Evolutionary conservation across 2,113 vertebrate genomes (phyloP).

Genomic region (Carassius carassius): DNA sequence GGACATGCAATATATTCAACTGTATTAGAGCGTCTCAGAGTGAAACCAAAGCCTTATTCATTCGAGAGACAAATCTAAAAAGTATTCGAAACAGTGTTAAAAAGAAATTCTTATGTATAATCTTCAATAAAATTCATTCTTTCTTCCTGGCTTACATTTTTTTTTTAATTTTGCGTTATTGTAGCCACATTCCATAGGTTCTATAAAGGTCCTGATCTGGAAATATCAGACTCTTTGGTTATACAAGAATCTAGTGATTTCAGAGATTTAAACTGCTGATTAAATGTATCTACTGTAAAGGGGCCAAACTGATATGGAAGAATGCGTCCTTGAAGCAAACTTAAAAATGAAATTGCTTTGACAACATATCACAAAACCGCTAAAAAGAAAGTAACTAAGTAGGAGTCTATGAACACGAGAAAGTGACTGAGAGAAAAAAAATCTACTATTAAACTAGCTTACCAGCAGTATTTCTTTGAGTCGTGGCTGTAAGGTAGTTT

Average conservation of each 20-base stretch:
- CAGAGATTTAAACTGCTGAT: not conserved
- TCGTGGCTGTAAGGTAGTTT: slow-evolving; percentile 13
- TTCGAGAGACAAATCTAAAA: not conserved
- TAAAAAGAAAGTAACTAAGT: not conserved
- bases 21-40: not conserved
- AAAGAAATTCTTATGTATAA: not conserved
- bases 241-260: slow-evolving; percentile 3
- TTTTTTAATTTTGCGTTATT: not conserved
- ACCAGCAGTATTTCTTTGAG: not conserved
- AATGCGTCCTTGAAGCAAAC: slow-evolving; percentile 17
- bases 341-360: not conserved
- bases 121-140: not conserved
- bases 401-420: not conserved
- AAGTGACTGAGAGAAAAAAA: not conserved
- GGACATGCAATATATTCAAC: not conserved
- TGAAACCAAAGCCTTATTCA: not conserved
- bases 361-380: slow-evolving; percentile 1
- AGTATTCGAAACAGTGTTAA: not conserved
- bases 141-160: not conserved
- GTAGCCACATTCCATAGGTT: not conserved
- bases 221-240: too few relatives aligned
- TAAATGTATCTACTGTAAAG: not conserved
- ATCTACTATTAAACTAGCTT: not conserved
- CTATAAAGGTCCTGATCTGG: too few relatives aligned
- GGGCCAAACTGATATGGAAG: not conserved